These are phyloP conservation scores for Pseudomugil tenellus DNA, from an alignment of 2,797 vertebrate genomes.

Conservation along the genomic window DNA sequence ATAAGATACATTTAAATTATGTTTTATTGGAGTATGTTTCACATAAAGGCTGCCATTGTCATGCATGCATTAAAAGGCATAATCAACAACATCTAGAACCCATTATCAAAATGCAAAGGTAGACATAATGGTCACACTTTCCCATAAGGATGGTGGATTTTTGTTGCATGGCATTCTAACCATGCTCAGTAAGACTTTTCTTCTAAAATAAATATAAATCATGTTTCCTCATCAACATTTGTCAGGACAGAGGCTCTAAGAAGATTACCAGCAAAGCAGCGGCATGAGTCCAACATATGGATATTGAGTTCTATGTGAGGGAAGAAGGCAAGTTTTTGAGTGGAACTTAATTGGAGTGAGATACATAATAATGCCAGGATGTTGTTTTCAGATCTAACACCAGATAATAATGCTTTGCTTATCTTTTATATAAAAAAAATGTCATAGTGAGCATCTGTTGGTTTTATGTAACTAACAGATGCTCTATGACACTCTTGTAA, in stretches of 20 bases:
- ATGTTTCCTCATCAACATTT: not conserved
- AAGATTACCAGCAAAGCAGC: not conserved
- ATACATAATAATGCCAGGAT: not conserved
- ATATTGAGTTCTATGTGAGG: not conserved
- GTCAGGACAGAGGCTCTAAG: not conserved
- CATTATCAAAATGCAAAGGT: not conserved
- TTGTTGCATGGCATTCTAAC: not conserved
- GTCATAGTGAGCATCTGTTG: not conserved
- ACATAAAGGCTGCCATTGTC: not conserved
- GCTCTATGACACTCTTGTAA: not conserved
- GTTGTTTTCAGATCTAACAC: not conserved
- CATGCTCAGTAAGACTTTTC: not conserved
- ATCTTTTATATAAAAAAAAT: not conserved
- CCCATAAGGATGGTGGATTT: not conserved
- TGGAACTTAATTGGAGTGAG: not conserved
- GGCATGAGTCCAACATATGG: not conserved
- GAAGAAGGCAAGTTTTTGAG: not conserved
- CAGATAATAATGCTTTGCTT: not conserved
- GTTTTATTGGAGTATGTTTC: not conserved
- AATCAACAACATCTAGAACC: conserved; percentile 3
- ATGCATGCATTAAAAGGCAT: not conserved
- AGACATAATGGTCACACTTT: conserved; percentile 12
- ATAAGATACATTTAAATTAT: not conserved
- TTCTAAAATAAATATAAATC: not conserved
- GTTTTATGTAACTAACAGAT: not conserved